Evolutionary conservation across 1,140 invertebrate genomes (phyloP), one percentile per base, ranked within the genome.

Genomic region (Meloidogyne floridensis): DNA sequence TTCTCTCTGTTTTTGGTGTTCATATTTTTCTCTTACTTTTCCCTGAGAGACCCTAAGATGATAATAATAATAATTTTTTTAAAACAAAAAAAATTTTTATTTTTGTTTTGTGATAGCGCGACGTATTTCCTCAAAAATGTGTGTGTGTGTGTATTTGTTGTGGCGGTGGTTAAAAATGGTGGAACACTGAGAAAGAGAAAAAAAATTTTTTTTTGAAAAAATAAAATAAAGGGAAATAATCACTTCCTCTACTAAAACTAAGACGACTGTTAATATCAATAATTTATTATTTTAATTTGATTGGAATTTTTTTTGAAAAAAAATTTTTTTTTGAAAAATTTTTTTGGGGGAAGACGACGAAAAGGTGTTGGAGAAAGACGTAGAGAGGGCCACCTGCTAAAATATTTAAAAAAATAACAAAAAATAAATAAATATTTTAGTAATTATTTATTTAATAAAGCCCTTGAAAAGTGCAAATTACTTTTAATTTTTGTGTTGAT

Each of bases 101-200:
- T 32, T 32, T 32, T 32, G 1, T 32, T 32, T 32, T 59, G 10
- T 59, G 56, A 59, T 59, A 59, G 56, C 56, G 56, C 56, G 13
- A 59, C 56, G 56, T 59, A 59, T 59, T 59, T 59, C 56, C 56
- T 59, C 56, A 59, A 59, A 59, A 59, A 59, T 59, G 56, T 15
- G 13, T 59, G 56, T 15, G 13, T 59, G 56, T 32, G 32, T 32
- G 32, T 32, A 32, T 32, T 32, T 32, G 32, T 32, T 32, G 32
- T 32, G 32, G 56, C 32, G 32, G 32, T 32, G 32, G 32, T 32
- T 59, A 59, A 59, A 59, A 15, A 4, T 15, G 59, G 59, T n/a
- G 59, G 59, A 65, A n/a, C 59, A 65, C 59, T 65, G n/a, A n/a
- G 59, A 32, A 32, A 32, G n/a, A 15, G 47, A 47, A 47, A 47